phyloP scores from a whole-genome alignment of 2,113 vertebrate species.

The Pomatostomus ruficeps region DNA sequence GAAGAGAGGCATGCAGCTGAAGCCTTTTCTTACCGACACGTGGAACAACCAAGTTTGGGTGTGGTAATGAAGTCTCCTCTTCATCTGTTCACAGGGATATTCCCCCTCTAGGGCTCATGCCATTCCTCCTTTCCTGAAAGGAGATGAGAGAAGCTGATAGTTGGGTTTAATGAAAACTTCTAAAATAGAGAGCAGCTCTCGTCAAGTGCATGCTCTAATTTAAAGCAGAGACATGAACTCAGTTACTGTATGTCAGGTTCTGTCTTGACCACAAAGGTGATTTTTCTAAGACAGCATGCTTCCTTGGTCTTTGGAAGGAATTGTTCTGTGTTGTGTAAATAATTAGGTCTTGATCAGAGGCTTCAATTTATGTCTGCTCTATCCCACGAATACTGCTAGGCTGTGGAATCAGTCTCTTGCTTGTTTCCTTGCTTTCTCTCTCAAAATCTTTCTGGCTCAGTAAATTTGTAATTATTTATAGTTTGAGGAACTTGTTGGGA shows the following conservation, averaged over 20 bases:
- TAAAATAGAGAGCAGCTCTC: neutral
- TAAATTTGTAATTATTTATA: conserved; percentile 40
- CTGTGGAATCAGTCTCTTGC: neutral
- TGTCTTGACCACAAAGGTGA: neutral
- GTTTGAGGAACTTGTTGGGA: neutral
- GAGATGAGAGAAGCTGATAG: neutral
- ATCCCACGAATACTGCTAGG: neutral
- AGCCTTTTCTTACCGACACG: neutral
- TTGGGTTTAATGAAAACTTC: neutral
- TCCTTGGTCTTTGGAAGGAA: neutral
- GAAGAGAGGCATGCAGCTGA: neutral
- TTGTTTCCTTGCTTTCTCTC: conserved; percentile 20
- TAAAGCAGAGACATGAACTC: neutral
- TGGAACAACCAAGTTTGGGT: neutral
- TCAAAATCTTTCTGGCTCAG: neutral
- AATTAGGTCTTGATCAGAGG: conserved; percentile 8
- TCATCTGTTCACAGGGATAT: neutral
- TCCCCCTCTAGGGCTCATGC: neutral
- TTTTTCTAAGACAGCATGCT: neutral
- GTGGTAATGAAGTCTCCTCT: neutral
- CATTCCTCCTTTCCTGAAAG: neutral
- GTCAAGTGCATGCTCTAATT: neutral
- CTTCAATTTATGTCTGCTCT: neutral
- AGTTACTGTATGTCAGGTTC: neutral
- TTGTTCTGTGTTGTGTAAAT: conserved; percentile 3